Evolutionary conservation across 1,140 invertebrate genomes (phyloP), one percentile per base, ranked within the genome.

Genomic region (Eufriesea mexicana): DNA sequence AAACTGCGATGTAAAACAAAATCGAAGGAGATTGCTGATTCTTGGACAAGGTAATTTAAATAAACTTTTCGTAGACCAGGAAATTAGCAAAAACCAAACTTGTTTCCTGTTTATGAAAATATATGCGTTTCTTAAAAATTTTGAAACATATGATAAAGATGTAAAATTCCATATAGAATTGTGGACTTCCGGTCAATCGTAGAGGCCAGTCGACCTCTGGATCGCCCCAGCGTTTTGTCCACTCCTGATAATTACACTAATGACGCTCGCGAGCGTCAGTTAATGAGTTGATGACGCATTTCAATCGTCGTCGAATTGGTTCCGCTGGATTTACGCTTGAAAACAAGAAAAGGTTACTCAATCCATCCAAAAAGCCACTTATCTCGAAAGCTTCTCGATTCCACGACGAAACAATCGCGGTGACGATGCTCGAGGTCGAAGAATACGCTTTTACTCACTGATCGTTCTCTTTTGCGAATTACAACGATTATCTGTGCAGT

Each of bases 221-320:
- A 76, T 67, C 66, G 79, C 49, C 45, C 35, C 62, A n/a, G 6
- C 42, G 72, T 76, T 82, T 76, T 54, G 54, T 80, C 59, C 78
- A 57, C 62, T 82, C 73, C 62, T 76, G 79, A 76, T 82, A 82
- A 82, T 76, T 67, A 51, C 51, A 72, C 79, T 82, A 82, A 82
- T 76, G 79, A 82, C 79, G 73, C 54, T 49, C 54, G 73, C 79
- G 64, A 67, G 20, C 73, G 73, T 64, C 47, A 49, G 79, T 82
- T 82, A 82, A 82, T 82, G 76, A 82, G 73, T 54, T 51, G 79
- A 82, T 82, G 79, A 82, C 79, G 79, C 79, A 82, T 76, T 68
- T 76, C 72, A 73, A 82, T 76, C 61, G 59, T 14, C 54, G 42
- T 35, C 35, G 66, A 45, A 25, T 79, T 67, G 25, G 28, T 45